Base-by-base conservation (phyloP, 2,888 invertebrate species). In the Tortrix viridana region DNA sequence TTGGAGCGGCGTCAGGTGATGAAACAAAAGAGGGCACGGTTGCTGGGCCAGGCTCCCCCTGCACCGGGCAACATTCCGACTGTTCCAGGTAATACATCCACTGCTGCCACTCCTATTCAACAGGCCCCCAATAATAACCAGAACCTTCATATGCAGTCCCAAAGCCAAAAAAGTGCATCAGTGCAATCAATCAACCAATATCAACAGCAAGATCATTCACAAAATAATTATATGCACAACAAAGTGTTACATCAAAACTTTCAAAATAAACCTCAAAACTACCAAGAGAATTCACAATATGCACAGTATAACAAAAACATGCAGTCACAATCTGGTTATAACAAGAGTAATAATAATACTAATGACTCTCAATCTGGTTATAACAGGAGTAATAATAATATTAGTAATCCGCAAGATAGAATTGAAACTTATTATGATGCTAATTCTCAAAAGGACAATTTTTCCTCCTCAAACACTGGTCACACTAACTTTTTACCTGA, bases 1-100 rank as follows among this genome's bases (percentile, higher is more conserved):
- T 87, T 97, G 58, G 96, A 97, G 72, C 92, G 97, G 16, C 93
- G 97, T n/a, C 95, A 96, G 77, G 95, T 96, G 79, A 96, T 97
- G 96, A 94, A 95, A 56, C 93, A 93, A 65, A 95, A 95, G 80
- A 92, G 95, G 69, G 88, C 82, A 26, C 72, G 74, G 12, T 77
- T 90, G 9, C 66, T 82, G 57, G 77, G 75, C 52, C 78, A 70
- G 64, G 59, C 70, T 5, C 62, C 74, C 14, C 76, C 84, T 52
- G 74, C 80, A 14, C 70, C 75, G 23, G 79, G 74, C 61, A 64
- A 6, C 41, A 41, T n/a, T 16, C 14, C 69, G 38, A 60, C 68
- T 46, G 67, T 66, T 19, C 52, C 69, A 67, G 66, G 68, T 53
- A 81, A 77, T 76, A 75, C 70, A 55, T 57, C 77, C 66, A 66